These are phyloP conservation scores for Lasioglossum pauxillum DNA, from an alignment of 2,888 invertebrate genomes.

Conservation along the genomic window DNA sequence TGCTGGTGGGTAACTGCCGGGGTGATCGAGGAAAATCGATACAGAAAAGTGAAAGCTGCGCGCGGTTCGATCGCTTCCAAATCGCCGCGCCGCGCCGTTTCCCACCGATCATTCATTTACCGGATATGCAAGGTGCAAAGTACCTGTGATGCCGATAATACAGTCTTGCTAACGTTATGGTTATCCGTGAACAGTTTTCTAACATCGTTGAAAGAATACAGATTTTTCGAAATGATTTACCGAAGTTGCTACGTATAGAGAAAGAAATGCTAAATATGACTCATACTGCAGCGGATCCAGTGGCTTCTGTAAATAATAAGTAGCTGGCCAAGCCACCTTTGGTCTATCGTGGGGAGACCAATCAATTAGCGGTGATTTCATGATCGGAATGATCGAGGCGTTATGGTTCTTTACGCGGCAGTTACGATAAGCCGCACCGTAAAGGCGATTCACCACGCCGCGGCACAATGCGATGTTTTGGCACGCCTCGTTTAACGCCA, in stretches of 20 bases:
- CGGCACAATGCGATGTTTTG: slow-evolving; percentile 53
- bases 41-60: slow-evolving; percentile 22
- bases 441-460: slow-evolving; percentile 57
- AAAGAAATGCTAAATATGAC: too few relatives aligned
- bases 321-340: background rate
- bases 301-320: background rate
- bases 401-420: slow-evolving; percentile 50
- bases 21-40: slow-evolving; percentile 22
- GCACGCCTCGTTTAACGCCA: slow-evolving; percentile 54
- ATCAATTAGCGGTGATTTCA: slow-evolving; percentile 34
- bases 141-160: background rate
- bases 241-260: too few relatives aligned
- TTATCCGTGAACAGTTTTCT: too few relatives aligned
- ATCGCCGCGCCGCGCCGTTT: background rate
- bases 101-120: background rate
- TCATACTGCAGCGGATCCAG: too few relatives aligned
- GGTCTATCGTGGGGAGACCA: background rate
- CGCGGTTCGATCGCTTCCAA: background rate
- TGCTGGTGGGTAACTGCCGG: slow-evolving; percentile 10
- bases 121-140: background rate
- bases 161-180: too few relatives aligned
- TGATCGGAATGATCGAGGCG: slow-evolving; percentile 35
- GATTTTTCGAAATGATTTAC: too few relatives aligned
- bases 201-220: too few relatives aligned
- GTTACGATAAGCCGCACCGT: slow-evolving; percentile 58